Percentiles rank a stretch among this genome's conserved stretches.
These are phyloP conservation scores for Paraescarpia echinospica DNA, from an alignment of 1,140 invertebrate species.

Conservation along the genomic window DNA sequence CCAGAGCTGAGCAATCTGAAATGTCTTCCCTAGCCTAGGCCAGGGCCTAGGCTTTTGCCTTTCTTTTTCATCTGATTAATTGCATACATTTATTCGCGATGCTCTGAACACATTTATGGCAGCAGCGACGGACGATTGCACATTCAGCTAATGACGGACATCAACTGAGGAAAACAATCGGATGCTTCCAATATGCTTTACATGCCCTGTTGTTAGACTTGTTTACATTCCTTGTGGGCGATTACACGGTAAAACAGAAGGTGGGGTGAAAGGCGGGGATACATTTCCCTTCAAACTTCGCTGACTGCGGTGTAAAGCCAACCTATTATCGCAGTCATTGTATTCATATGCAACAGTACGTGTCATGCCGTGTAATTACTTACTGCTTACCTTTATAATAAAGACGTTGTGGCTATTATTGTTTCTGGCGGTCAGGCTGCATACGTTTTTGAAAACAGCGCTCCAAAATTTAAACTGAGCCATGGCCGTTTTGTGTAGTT, in stretches of 20 bases:
- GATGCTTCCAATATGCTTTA: not conserved
- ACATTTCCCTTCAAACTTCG: not conserved
- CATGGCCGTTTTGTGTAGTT: not conserved
- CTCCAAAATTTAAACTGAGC: constrained; percentile 5
- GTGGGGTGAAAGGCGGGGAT: not conserved
- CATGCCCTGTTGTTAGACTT: not conserved
- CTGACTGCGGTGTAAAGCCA: not conserved
- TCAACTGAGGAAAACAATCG: not conserved
- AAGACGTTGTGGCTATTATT: not conserved
- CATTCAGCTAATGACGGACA: not conserved
- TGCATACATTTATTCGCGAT: not conserved
- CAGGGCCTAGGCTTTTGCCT: no score
- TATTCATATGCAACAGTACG: not conserved
- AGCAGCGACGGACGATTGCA: not conserved
- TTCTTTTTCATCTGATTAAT: not conserved
- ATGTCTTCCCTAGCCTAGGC: no score
- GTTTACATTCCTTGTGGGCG: not conserved
- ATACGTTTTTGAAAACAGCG: not conserved
- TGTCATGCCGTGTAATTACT: not conserved
- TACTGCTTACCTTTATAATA: not conserved
- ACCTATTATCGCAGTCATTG: not conserved
- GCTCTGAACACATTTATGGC: not conserved
- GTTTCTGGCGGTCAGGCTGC: not conserved
- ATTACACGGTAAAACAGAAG: not conserved
- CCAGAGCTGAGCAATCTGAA: no score